These are phyloP conservation scores for Drosophila sechellia DNA, from an alignment of 1,140 invertebrate genomes.

Conservation along the genomic window DNA sequence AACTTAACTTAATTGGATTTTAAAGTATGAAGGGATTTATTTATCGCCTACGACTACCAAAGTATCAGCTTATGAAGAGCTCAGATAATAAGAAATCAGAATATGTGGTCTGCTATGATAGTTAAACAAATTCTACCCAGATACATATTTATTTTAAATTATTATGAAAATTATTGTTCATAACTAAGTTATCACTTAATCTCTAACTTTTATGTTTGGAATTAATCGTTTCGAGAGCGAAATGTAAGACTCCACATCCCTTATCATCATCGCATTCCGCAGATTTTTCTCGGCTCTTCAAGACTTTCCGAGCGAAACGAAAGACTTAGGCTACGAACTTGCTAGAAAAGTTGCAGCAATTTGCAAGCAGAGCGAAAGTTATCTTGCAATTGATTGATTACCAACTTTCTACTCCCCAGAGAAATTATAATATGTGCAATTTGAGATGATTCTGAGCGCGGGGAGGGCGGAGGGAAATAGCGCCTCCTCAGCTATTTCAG, in stretches of 20 bases:
- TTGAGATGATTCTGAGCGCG: constrained; percentile 66
- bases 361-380: constrained; percentile 75
- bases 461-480: background rate
- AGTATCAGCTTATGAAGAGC: no score
- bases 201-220: no score
- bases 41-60: no score
- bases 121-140: no score
- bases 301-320: constrained; percentile 13
- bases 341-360: constrained; percentile 56
- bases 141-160: no score
- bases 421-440: constrained; percentile 79
- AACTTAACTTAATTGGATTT: background rate
- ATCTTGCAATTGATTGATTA: constrained; percentile 77
- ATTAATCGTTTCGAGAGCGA: background rate
- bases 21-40: no score
- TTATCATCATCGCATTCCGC: background rate
- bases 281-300: background rate
- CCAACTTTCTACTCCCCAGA: constrained; percentile 72
- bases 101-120: no score
- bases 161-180: background rate
- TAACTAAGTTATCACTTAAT: no score
- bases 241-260: background rate
- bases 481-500: constrained; percentile 23
- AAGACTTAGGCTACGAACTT: constrained; percentile 76
- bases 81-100: no score